Conservation (phyloP, 2,113 vertebrate species). For the Proteles cristata region DNA sequence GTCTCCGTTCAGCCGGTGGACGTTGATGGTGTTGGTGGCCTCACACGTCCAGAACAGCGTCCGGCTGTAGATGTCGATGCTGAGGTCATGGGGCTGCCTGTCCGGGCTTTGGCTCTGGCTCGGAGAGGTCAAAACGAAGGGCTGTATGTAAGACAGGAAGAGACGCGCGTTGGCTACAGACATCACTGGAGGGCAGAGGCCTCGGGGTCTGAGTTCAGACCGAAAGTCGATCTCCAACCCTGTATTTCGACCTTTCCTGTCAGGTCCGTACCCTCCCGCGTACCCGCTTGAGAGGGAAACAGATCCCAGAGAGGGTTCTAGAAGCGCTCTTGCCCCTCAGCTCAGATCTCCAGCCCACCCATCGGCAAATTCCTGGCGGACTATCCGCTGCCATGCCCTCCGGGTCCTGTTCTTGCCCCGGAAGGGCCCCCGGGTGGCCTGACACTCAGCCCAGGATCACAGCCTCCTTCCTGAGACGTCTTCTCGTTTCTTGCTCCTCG, state of each 20-base stretch:
- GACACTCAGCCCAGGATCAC: fast-evolving
- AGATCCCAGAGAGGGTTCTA: not conserved
- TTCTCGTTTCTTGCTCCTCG: not conserved
- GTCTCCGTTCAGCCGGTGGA: constrained; percentile 91
- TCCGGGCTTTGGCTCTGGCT: constrained; percentile 88
- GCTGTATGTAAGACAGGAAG: constrained; percentile 85
- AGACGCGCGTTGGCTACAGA: fast-evolving
- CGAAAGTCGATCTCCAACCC: too few relatives aligned
- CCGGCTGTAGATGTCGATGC: constrained; percentile 94
- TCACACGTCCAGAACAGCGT: constrained; percentile 97
- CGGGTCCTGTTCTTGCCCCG: fast-evolving
- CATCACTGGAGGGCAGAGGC: fast-evolving
- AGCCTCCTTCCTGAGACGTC: not conserved
- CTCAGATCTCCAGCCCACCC: fast-evolving
- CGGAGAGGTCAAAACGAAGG: constrained; percentile 88
- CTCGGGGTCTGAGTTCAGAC: fast-evolving
- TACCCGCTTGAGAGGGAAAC: fast-evolving
- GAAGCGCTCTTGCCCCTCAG: fast-evolving
- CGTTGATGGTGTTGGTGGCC: constrained; percentile 93
- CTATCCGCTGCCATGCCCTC: fast-evolving
- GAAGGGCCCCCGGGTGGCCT: fast-evolving
- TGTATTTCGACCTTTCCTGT: not conserved
- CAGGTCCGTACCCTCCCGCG: too few relatives aligned
- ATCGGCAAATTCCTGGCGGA: fast-evolving
- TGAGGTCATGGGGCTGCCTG: constrained; percentile 94